Evolutionary conservation across 2,113 vertebrate genomes (phyloP), one percentile per base, ranked within the genome.

Genomic region (Phoxinus phoxinus): DNA sequence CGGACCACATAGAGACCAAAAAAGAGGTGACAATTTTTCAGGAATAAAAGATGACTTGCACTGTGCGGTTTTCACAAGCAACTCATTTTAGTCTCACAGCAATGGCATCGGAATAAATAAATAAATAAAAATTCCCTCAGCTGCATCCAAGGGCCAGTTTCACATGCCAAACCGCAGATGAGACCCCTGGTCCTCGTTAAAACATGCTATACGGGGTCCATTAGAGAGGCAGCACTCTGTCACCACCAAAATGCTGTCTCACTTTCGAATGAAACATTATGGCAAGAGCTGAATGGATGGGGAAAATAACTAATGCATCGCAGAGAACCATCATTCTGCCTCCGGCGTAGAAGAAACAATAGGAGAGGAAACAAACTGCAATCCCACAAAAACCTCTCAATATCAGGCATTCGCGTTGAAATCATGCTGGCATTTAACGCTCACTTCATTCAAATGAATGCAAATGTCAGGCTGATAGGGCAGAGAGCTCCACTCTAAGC

Each of bases 401-500:
- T 67, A 30, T 65, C n/a, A 81, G n/a, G 13, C 51, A 58, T 13
- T 58, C 30, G 35, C 23, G 25, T 46, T 53, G 13, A 80, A 80
- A 32, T 30, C 79, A 32, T 21, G 25, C 80, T 82, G 80, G 44
- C 27, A 82, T 82, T 82, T 53, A 69, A 51, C 32, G 61, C 61
- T 4, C 80, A 81, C 61, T 41, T 32, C 30, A 56, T 35, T 72
- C 19, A 53, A 71, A 56, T 19, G 9, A 35, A 83, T 56, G 41
- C 63, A 53, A 83, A 83, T 83, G 65, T 71, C 63, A 48, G 41
- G 3, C 61, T 30, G 59, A 63, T 30, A 51, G 61, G 41, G 61
- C n/a, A 81, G 11, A 83, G 21, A 30, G 61, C 81, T 46, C 63
- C 80, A 84, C 56, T 69, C 85, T 7, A 27, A 25, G 41, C 84